Conservation (phyloP, 2,797 vertebrate species). For the Astyanax mexicanus region DNA sequence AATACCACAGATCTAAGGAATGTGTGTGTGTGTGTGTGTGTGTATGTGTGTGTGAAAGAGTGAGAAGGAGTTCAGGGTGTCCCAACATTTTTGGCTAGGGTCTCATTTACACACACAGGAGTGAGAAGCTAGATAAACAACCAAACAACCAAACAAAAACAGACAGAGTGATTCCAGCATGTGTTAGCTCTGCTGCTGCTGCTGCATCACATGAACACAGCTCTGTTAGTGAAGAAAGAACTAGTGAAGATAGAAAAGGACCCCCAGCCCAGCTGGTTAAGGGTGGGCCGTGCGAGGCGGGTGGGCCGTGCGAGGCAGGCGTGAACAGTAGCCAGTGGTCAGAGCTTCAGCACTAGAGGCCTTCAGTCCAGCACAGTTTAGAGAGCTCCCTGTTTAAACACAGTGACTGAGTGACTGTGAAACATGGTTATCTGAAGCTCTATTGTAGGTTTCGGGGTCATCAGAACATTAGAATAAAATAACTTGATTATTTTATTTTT, state of each 20-base stretch:
- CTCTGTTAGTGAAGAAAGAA: constrained; percentile 85
- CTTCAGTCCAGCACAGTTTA: not conserved
- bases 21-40: constrained; percentile 4
- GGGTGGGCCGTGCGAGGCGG: constrained; percentile 79
- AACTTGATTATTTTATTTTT: no score
- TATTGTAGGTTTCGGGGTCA: no score
- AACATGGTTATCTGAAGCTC: no score
- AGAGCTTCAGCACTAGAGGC: constrained; percentile 46
- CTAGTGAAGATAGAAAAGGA: constrained; percentile 98
- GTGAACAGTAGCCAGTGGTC: constrained; percentile 85
- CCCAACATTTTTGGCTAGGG: constrained; percentile 36
- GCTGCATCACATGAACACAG: constrained; percentile 80
- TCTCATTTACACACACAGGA: constrained; percentile 26
- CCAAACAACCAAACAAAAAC: not conserved
- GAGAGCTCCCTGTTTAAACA: not conserved
- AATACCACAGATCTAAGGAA: not conserved
- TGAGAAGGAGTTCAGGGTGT: not conserved
- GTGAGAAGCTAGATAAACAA: constrained; percentile 1
- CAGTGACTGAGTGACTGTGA: no score
- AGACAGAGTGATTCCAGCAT: constrained; percentile 47
- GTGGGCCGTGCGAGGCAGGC: constrained; percentile 79
- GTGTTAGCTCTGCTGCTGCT: constrained; percentile 57
- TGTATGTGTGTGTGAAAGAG: not conserved
- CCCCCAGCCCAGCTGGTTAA: constrained; percentile 93
- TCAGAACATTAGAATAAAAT: no score